Evolutionary conservation across 2,888 invertebrate species (phyloP), one percentile per base, ranked within the genome.

Genomic region (Xylocampa areola): DNA sequence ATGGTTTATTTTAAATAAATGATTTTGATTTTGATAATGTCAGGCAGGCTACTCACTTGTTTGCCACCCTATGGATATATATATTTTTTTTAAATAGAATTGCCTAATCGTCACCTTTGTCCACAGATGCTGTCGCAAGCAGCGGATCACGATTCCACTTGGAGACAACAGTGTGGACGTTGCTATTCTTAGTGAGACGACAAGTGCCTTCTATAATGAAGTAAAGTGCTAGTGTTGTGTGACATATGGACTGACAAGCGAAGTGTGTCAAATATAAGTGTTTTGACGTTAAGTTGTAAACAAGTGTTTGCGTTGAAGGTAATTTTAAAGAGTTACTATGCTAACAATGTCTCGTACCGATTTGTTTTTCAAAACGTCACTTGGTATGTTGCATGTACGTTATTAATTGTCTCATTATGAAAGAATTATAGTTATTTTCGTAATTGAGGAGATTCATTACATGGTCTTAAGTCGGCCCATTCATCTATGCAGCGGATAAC

Each of bases 191-290:
- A 39, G 66, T 81, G 53, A 75, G 78, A 68, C 84, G 77, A 82
- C 81, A 84, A 87, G 92, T 91, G 91, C 91, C 91, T 89, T 90
- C 81, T 44, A 54, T 83, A 73, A 72, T 74, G 47, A 76, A 77
- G 59, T 82, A 73, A 57, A 64, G 54, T 51, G 39, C 47, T 53
- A 62, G 52, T 68, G 55, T 66, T 33, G 32, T 14, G 51, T 43
- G 55, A 52, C 55, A 32, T 6, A 57, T 43, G 37, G 32, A 50
- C 41, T 43, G 54, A 63, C 59, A 51, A 55, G 65, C 52, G 44
- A 60, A 51, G 48, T 32, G 39, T 55, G 44, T 44, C 44, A 10
- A 8, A 10, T 25, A 25, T 25, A n/a, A n/a, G n/a, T n/a, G 25
- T 25, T 7, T 25, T 25, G 25, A 10, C 10, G 25, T 25, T 25